phyloP scores from a whole-genome alignment of 2,888 invertebrate species.

The Tigriopus californicus region DNA sequence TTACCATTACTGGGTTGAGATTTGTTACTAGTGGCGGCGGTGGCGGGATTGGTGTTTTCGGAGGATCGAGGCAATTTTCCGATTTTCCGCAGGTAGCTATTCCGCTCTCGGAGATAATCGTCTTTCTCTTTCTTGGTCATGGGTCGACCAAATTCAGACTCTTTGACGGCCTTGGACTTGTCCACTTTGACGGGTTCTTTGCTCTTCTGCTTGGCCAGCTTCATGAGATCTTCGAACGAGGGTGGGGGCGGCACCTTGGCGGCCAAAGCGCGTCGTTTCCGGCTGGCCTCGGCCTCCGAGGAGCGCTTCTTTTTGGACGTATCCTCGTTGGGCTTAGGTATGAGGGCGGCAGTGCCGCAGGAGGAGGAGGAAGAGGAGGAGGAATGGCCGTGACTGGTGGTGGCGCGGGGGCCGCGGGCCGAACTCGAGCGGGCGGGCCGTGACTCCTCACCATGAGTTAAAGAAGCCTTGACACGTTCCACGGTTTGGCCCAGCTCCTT shows the following conservation, averaged over 20 bases:
- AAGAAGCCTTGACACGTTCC: neutral
- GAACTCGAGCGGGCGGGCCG: neutral
- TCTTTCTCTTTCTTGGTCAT: constrained; percentile 40
- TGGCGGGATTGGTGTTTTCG: constrained; percentile 3
- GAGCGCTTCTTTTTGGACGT: neutral
- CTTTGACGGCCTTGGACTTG: constrained; percentile 16
- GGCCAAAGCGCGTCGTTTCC: neutral
- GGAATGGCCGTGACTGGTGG: no score
- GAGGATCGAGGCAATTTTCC: constrained; percentile 22
- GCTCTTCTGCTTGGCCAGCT: constrained; percentile 55
- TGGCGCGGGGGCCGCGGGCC: neutral
- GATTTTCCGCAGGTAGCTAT: constrained; percentile 19
- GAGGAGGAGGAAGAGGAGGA: no score
- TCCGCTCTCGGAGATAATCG: constrained; percentile 45
- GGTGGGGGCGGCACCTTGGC: constrained; percentile 43
- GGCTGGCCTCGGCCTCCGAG: neutral
- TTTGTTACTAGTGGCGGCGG: no score
- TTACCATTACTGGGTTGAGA: neutral
- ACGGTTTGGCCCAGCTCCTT: constrained; percentile 1
- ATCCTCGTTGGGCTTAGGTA: neutral
- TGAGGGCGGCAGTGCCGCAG: no score
- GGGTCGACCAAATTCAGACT: constrained; percentile 19
- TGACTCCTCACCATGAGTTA: neutral
- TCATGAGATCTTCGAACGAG: constrained; percentile 55
- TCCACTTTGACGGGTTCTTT: constrained; percentile 48